These are phyloP conservation scores for Chrysodeixis includens DNA, from an alignment of 2,888 invertebrate species.

Conservation along the genomic window DNA sequence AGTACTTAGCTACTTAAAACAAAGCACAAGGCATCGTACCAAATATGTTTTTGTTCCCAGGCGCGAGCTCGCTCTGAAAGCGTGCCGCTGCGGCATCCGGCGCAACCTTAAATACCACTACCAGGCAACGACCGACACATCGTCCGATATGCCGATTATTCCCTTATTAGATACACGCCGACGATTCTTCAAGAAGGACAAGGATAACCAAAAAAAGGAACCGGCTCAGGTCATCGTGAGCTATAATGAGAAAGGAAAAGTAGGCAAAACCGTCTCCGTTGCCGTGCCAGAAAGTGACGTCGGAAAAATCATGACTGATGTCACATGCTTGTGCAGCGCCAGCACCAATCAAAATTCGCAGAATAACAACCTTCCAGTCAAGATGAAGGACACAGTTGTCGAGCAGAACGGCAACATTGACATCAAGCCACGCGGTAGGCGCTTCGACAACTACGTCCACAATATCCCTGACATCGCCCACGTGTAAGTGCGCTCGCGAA, in stretches of 20 bases:
- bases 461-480: constrained; percentile 67
- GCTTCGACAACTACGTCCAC: constrained; percentile 57
- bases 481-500: constrained; percentile 62
- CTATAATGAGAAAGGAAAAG: constrained; percentile 58
- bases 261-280: constrained; percentile 52
- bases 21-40: neutral
- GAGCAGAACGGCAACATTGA: constrained; percentile 77
- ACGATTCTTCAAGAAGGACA: constrained; percentile 47
- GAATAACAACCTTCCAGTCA: constrained; percentile 66
- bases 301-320: constrained; percentile 18
- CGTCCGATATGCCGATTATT: constrained; percentile 68
- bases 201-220: constrained; percentile 42
- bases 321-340: constrained; percentile 53
- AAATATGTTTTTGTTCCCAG: constrained; percentile 56
- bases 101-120: constrained; percentile 68
- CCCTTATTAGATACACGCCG: constrained; percentile 19
- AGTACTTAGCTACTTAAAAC: no score
- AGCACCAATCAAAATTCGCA: constrained; percentile 49
- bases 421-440: constrained; percentile 19
- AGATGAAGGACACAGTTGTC: constrained; percentile 64
- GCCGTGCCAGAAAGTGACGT: constrained; percentile 39
- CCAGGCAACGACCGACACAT: constrained; percentile 74
- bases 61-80: constrained; percentile 71
- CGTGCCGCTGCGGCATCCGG: constrained; percentile 77
- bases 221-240: constrained; percentile 67